Evolutionary conservation across 1,140 invertebrate species (phyloP).

Genomic region (Papilio aristodemus): DNA sequence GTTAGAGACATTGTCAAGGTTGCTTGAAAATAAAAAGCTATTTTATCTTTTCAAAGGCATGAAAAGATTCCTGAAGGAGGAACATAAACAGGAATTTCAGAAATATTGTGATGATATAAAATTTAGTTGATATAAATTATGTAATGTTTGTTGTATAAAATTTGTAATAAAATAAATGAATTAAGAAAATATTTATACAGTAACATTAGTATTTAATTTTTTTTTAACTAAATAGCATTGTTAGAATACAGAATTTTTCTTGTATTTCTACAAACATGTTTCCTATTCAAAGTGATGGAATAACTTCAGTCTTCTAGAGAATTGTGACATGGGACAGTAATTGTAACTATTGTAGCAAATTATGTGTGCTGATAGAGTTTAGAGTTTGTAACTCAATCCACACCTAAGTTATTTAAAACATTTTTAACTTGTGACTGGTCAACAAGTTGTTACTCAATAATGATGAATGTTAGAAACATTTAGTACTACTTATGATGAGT

Average conservation of each 20-base stretch:
- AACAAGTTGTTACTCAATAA: no score
- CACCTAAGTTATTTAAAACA: no score
- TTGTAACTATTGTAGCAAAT: no score
- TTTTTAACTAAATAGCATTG: no score
- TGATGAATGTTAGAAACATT: not conserved
- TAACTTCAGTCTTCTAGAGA: no score
- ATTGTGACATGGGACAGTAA: no score
- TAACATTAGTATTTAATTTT: slow-evolving; percentile 16
- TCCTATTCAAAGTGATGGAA: no score
- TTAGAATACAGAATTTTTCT: no score
- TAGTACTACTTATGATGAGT: not conserved
- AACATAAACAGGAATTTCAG: slow-evolving; percentile 80
- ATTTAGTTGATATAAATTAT: slow-evolving; percentile 42
- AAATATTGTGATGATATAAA: slow-evolving; percentile 77
- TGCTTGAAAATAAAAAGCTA: slow-evolving; percentile 79
- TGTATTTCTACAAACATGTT: no score
- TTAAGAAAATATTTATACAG: not conserved
- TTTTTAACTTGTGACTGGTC: no score
- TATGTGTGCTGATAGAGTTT: no score
- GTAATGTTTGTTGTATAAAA: not conserved
- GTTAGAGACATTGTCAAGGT: slow-evolving; percentile 72
- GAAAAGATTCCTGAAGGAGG: slow-evolving; percentile 81
- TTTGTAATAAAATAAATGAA: not conserved
- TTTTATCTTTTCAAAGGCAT: slow-evolving; percentile 84
- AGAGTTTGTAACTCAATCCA: no score